Conservation (phyloP, 2,888 invertebrate genomes). For the Orthosia gracilis region DNA sequence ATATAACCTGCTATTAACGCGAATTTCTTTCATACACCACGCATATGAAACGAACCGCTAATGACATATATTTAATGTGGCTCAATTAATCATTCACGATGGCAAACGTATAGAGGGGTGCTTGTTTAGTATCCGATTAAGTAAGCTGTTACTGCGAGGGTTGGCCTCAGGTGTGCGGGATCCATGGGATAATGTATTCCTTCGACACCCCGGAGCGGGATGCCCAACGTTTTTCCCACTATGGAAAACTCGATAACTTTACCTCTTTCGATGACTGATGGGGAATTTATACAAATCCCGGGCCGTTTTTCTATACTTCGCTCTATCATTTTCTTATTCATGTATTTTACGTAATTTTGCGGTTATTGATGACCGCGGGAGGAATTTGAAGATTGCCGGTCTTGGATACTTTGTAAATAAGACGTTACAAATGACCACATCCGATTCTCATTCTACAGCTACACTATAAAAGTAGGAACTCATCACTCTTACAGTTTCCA, state of each 20-base stretch:
- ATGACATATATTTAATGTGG: constrained; percentile 47
- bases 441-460: constrained; percentile 1
- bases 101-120: constrained; percentile 39
- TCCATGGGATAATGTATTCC: constrained; percentile 76
- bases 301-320: constrained; percentile 27
- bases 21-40: constrained; percentile 23
- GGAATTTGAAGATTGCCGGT: not conserved
- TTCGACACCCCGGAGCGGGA: constrained; percentile 47
- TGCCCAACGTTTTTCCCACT: constrained; percentile 44
- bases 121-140: constrained; percentile 46
- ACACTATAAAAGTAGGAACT: constrained; percentile 19
- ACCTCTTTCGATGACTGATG: constrained; percentile 58
- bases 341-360: constrained; percentile 34
- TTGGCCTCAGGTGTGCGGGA: constrained; percentile 59
- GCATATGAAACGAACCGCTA: constrained; percentile 41
- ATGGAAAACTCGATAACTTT: constrained; percentile 56
- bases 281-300: constrained; percentile 62
- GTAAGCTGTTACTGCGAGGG: constrained; percentile 61
- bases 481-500: constrained; percentile 33
- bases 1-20: constrained; percentile 54
- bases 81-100: constrained; percentile 61
- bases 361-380: constrained; percentile 28
- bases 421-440: constrained; percentile 20
- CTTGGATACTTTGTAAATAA: constrained; percentile 11
- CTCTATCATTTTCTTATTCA: constrained; percentile 44